Percentiles rank a stretch among this genome's conserved stretches.
phyloP scores from a whole-genome alignment of 2,113 vertebrate genomes.

The Dissostichus mawsoni region DNA sequence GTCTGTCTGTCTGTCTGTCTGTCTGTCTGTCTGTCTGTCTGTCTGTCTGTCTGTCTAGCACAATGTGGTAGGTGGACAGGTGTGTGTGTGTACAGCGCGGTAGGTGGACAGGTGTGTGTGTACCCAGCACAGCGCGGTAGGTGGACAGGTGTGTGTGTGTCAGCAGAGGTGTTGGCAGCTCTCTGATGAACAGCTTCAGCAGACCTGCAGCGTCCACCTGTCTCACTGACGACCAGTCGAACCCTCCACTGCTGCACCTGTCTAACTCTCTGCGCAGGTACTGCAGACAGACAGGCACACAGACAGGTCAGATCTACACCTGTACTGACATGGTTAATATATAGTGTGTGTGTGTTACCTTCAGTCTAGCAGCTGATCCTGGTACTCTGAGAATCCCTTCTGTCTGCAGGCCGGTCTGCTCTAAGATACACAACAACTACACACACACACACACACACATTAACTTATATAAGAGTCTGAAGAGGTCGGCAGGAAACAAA shows the following conservation, averaged over 20 bases:
- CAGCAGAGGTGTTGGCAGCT: constrained; percentile 92
- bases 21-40: too few relatives aligned
- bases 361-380: constrained; percentile 94
- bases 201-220: constrained; percentile 93
- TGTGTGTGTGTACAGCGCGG: too few relatives aligned
- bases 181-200: constrained; percentile 96
- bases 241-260: constrained; percentile 85
- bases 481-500: too few relatives aligned
- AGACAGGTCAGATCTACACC: not conserved
- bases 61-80: too few relatives aligned
- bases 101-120: not conserved
- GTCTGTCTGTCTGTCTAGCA: too few relatives aligned
- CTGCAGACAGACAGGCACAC: constrained; percentile 69
- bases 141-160: constrained; percentile 92
- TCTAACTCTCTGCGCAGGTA: constrained; percentile 92
- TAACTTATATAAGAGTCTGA: too few relatives aligned
- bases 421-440: constrained; percentile 92
- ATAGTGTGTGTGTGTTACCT: constrained; percentile 82
- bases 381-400: constrained; percentile 96
- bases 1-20: too few relatives aligned
- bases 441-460: constrained; percentile 30
- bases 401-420: constrained; percentile 92
- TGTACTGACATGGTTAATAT: too few relatives aligned
- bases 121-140: constrained; percentile 91
- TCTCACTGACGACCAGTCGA: constrained; percentile 94